Base-by-base conservation (phyloP, 2,113 vertebrate species). In the Takifugu bimaculatus region DNA sequence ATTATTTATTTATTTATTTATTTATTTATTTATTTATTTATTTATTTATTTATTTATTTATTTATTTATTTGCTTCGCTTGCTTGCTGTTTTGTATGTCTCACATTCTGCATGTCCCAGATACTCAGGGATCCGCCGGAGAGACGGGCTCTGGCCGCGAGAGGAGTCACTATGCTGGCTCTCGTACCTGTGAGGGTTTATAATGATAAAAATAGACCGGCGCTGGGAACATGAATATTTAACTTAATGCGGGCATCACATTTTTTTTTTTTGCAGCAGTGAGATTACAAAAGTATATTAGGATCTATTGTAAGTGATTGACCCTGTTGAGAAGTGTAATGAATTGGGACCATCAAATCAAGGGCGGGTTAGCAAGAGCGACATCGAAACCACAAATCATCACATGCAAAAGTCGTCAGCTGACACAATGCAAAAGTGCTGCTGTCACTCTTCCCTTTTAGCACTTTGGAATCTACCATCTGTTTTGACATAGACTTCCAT, bases 201-300 rank as follows among this genome's bases (percentile, higher is more conserved):
- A 82, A 84, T 82, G 85, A 83, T 85, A 86, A 87, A 87, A 88
- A 88, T 89, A 87, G 84, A 87, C 70, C 57, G 44, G 73, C 32
- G 52, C 63, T 80, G 57, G 76, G 70, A 84, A 79, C 85, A 89
- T 89, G 84, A 87, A 88, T 89, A 88, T 88, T 88, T 86, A 86
- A 89, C 79, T 86, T 81, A 78, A 88, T 89, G 88, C 88, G 54
- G 82, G 76, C 71, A 80, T 85, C 72, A 85, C 45, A 72, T 58
- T 63, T 62, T 47, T 5, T 50, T 50, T 50, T 71, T 52, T 55
- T 50, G 29, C 29, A 32, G 35, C 45, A 48, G 0, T 25, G 60
- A 53, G 49, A 57, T 79, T 77, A 77, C 68, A 72, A 20, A 20
- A 20, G 20, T 20, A 47, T 68, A 43, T 26, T 56, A 43, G 5